Percentiles rank a stretch among this genome's conserved stretches.
Evolutionary conservation across 2,888 invertebrate species (phyloP).

Genomic region (Lithosia quadra): DNA sequence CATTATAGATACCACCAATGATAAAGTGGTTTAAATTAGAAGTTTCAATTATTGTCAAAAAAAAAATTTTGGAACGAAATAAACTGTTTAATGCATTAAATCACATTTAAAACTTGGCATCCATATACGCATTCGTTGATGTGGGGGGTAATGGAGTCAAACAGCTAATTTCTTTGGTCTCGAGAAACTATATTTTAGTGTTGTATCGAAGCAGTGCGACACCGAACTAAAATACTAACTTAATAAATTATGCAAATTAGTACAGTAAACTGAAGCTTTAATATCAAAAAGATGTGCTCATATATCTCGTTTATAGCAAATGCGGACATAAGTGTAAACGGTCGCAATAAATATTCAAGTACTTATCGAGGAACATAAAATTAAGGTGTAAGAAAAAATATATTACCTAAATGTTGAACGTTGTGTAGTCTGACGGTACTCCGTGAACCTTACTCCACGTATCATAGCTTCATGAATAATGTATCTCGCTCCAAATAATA

Average conservation of each 20-base stretch:
- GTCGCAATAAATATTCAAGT: background rate
- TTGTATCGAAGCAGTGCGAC: background rate
- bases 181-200: background rate
- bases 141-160: background rate
- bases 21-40: no score
- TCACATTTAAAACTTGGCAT: no score
- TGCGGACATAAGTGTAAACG: background rate
- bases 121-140: background rate
- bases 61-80: background rate
- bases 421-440: constrained; percentile 67
- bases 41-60: background rate
- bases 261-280: background rate
- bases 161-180: background rate
- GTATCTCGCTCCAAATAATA: constrained; percentile 82
- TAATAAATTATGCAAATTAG: background rate
- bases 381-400: background rate
- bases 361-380: background rate
- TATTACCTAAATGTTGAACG: background rate
- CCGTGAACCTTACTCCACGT: constrained; percentile 77
- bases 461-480: constrained; percentile 84
- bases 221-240: background rate
- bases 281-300: background rate
- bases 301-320: background rate
- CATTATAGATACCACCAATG: background rate
- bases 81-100: no score